Conservation (phyloP, 2,113 vertebrate species). For the Blennius ocellaris region DNA sequence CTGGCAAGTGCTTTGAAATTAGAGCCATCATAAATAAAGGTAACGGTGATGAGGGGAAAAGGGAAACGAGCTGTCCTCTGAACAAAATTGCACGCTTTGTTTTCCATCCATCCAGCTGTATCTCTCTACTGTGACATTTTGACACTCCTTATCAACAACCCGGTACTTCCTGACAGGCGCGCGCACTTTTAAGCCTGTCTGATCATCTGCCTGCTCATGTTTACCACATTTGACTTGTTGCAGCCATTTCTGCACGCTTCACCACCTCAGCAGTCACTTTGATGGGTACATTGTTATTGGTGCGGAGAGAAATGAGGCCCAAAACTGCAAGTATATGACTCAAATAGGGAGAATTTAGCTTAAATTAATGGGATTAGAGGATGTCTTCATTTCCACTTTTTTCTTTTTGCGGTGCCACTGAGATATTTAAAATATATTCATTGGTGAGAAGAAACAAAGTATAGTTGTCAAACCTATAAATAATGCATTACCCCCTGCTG, state of each 20-base stretch:
- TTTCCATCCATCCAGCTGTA: neutral
- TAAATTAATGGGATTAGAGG: neutral
- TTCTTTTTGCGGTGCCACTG: neutral
- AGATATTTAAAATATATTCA: neutral
- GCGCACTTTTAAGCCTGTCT: neutral
- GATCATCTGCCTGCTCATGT: neutral
- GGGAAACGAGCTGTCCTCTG: neutral
- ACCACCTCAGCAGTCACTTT: neutral
- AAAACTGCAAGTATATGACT: neutral
- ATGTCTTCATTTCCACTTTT: neutral
- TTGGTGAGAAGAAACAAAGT: no score
- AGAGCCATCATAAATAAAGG: neutral
- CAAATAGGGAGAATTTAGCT: neutral
- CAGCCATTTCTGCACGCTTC: neutral
- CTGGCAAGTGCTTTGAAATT: neutral
- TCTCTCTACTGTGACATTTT: neutral
- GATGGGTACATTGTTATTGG: neutral
- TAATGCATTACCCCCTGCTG: neutral
- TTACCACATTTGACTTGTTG: neutral
- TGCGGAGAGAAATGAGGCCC: neutral
- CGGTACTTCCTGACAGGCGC: neutral
- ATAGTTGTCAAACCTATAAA: neutral
- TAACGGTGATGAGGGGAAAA: neutral
- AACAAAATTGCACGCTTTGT: neutral
- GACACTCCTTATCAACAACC: neutral